Conservation (phyloP, 2,888 invertebrate genomes). For the Argynnis bischoffii region DNA sequence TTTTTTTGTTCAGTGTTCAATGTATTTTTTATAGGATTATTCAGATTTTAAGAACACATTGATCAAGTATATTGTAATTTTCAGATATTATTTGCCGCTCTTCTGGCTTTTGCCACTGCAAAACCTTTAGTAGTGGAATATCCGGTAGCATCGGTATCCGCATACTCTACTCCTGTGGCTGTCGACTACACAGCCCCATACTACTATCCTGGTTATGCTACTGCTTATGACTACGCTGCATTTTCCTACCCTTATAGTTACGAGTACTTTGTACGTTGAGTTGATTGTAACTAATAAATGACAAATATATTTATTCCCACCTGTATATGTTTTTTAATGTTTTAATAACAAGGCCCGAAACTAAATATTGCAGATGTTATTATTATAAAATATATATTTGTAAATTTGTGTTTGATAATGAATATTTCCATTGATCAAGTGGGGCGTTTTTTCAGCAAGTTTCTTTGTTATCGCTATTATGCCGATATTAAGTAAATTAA, state of each 20-base stretch:
- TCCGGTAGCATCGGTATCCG: slow-evolving; percentile 55
- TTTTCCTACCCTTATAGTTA: slow-evolving; percentile 67
- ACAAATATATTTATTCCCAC: slow-evolving; percentile 30
- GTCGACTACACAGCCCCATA: slow-evolving; percentile 79
- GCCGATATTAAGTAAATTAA: slow-evolving; percentile 9
- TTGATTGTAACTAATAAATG: slow-evolving; percentile 1
- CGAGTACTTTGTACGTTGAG: slow-evolving; percentile 60
- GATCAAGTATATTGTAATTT: neutral
- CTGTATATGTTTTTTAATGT: slow-evolving; percentile 1
- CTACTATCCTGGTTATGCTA: slow-evolving; percentile 58
- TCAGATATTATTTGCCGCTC: slow-evolving; percentile 73
- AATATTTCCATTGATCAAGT: slow-evolving; percentile 3
- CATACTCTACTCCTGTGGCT: slow-evolving; percentile 70
- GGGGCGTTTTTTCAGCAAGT: too few relatives aligned
- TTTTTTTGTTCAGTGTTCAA: too few relatives aligned
- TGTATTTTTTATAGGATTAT: too few relatives aligned
- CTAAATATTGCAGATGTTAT: too few relatives aligned
- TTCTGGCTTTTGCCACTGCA: slow-evolving; percentile 79
- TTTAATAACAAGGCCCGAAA: neutral
- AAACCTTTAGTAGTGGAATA: slow-evolving; percentile 71
- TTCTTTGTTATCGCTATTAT: slow-evolving; percentile 8
- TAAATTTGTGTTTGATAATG: neutral
- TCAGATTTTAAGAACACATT: too few relatives aligned
- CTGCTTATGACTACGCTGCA: slow-evolving; percentile 59
- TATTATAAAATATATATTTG: neutral